phyloP scores from a whole-genome alignment of 2,888 invertebrate genomes.

The Phymatocera aterrima region DNA sequence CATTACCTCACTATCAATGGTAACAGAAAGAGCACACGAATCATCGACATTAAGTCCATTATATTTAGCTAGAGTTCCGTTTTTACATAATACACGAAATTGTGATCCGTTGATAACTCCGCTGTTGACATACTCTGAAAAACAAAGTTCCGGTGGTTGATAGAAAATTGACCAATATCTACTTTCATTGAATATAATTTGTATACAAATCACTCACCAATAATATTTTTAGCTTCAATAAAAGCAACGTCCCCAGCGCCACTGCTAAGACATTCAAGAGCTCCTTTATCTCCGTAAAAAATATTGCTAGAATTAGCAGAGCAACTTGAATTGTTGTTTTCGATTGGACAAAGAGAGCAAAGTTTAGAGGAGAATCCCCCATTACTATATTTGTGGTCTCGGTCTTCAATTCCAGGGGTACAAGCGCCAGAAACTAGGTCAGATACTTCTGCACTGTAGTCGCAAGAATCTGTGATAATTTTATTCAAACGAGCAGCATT shows the following conservation, averaged over 20 bases:
- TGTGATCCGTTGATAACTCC: constrained; percentile 69
- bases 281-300: constrained; percentile 80
- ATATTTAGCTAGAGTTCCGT: constrained; percentile 77
- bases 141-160: no score
- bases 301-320: constrained; percentile 76
- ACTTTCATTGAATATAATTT: no score
- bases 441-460: constrained; percentile 78
- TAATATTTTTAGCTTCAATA: constrained; percentile 76
- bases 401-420: constrained; percentile 79
- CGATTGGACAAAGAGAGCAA: constrained; percentile 60
- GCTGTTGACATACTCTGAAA: constrained; percentile 69
- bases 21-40: constrained; percentile 77
- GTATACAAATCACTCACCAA: constrained; percentile 65
- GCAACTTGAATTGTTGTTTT: constrained; percentile 72
- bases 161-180: not conserved
- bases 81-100: constrained; percentile 79
- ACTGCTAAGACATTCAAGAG: constrained; percentile 78
- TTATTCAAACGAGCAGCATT: constrained; percentile 76
- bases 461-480: constrained; percentile 77
- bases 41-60: constrained; percentile 77
- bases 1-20: constrained; percentile 80
- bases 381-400: constrained; percentile 67
- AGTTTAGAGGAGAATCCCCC: constrained; percentile 46
- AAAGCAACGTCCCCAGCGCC: constrained; percentile 79
- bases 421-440: constrained; percentile 79